Percentiles rank a stretch among this genome's conserved stretches.
Evolutionary conservation across 2,113 vertebrate genomes (phyloP).

Genomic region (Jaculus jaculus): DNA sequence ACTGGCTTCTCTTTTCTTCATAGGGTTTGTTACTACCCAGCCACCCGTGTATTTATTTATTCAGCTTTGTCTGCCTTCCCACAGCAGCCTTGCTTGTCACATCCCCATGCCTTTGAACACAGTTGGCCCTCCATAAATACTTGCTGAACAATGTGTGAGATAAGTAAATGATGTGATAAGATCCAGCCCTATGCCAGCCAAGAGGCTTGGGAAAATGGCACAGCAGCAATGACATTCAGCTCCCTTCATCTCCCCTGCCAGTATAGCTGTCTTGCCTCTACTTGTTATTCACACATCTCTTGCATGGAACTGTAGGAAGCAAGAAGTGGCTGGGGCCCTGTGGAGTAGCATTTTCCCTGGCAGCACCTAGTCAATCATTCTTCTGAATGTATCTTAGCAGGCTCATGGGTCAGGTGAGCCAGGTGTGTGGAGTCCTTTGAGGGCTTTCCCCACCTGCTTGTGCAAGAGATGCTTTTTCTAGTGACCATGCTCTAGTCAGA

Average conservation of each 20-base stretch:
- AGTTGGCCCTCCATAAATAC: background rate
- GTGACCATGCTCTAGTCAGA: background rate
- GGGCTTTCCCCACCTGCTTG: background rate
- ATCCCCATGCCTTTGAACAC: background rate
- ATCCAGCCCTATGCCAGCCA: background rate
- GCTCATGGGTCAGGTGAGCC: background rate
- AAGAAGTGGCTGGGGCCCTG: background rate
- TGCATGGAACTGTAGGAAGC: background rate
- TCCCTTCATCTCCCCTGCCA: background rate
- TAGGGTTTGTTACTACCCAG: background rate
- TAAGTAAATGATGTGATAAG: background rate
- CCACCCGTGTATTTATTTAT: background rate
- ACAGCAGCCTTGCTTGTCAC: background rate
- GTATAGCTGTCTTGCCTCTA: background rate
- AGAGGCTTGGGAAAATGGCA: background rate
- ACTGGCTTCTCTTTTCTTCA: background rate
- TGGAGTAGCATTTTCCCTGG: background rate
- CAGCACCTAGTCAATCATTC: background rate
- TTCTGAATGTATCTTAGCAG: background rate
- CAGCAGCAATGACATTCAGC: background rate
- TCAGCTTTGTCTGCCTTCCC: background rate
- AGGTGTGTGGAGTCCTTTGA: background rate
- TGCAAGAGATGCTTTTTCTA: background rate
- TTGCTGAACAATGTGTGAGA: background rate
- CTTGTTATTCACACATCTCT: background rate